Base-by-base conservation (phyloP, 2,797 vertebrate species). In the Eremophila alpestris region DNA sequence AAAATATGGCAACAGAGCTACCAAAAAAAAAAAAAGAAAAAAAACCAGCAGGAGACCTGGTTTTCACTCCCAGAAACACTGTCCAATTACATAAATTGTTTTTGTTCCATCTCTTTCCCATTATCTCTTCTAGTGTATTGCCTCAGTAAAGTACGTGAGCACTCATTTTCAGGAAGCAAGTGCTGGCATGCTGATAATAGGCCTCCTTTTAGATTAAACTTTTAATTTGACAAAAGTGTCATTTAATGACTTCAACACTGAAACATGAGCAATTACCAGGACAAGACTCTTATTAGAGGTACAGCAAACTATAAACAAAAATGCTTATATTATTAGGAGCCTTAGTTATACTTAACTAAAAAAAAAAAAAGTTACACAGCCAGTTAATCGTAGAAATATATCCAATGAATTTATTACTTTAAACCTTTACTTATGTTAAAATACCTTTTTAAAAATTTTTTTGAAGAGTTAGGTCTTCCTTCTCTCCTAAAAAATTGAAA, bases 371-470 rank as follows among this genome's bases (percentile, higher is more conserved):
- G 41, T 59, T 65, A 62, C 36, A 63, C 8, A 73, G 62, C 13
- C 89, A 93, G 68, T 96, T 97, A 97, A 97, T 96, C 74, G 93
- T 79, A 83, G 70, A 96, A 92, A 95, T 85, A 59, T 65, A 84
- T 92, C 78, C 56, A 90, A 43, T 78, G 9, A 63, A 95, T 87
- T 82, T 89, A 83, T 94, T 97, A 95, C 95, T 96, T 92, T 95
- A 96, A 97, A 95, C 88, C 59, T 92, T 96, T 79, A 11, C 77
- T 91, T 94, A 71, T 5, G 26, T 92, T 94, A 94, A 85, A 83
- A 62, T 83, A 17, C 36, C 54, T 59, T 68, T 75, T 60, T 11
- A 38, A 38, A 38, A 38, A 38, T 10, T 10, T 10, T 10, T 38
- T 38, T 38, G 38, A 11, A 38, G 38, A 38, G 38, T 38, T 82